These are phyloP conservation scores for Brachyopa scutellaris DNA, from an alignment of 2,888 invertebrate species.

Conservation along the genomic window DNA sequence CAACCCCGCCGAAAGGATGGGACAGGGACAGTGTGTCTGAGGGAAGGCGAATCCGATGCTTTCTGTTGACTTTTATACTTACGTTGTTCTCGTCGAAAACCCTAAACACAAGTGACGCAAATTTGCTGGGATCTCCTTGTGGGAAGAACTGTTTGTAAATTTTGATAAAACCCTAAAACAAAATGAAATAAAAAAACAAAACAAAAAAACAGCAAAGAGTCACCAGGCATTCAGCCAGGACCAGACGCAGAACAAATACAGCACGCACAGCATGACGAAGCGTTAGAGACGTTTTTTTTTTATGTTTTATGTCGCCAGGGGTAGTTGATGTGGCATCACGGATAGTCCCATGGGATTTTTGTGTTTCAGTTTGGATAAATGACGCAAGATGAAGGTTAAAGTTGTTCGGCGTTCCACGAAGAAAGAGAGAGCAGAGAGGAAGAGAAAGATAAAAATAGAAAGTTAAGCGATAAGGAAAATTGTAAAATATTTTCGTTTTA, in stretches of 20 bases:
- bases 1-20: no score
- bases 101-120: constrained; percentile 98
- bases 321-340: constrained; percentile 38
- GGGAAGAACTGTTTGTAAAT: constrained; percentile 99
- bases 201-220: constrained; percentile 38
- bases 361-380: constrained; percentile 12
- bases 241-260: constrained; percentile 32
- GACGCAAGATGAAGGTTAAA: constrained; percentile 41
- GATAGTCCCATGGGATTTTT: constrained; percentile 12
- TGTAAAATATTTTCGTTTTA: constrained; percentile 47
- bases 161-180: constrained; percentile 95
- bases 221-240: constrained; percentile 8
- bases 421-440: constrained; percentile 73
- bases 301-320: constrained; percentile 37
- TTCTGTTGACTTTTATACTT: constrained; percentile 83
- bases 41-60: no score
- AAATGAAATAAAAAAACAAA: constrained; percentile 50
- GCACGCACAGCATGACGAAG: constrained; percentile 20
- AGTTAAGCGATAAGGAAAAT: constrained; percentile 55
- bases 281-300: constrained; percentile 25
- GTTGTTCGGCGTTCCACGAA: constrained; percentile 77
- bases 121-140: constrained; percentile 99
- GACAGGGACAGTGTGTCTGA: no score
- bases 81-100: constrained; percentile 99
- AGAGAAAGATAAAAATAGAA: constrained; percentile 24